Percentiles rank a stretch among this genome's conserved stretches.
phyloP scores from a whole-genome alignment of 2,888 invertebrate species.

The Drosophila melanosoma region DNA sequence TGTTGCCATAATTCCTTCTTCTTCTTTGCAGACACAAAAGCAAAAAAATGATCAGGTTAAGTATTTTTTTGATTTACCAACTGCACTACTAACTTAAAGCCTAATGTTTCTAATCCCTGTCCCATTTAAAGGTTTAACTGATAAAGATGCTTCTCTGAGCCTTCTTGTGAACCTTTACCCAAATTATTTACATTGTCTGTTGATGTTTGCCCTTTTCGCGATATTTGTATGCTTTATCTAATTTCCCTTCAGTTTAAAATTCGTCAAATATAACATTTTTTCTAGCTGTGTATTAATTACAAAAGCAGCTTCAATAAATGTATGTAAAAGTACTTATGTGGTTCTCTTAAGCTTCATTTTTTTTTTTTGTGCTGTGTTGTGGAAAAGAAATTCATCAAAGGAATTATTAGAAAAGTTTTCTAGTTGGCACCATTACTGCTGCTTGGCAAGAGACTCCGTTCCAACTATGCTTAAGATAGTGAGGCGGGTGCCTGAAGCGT shows the following conservation, averaged over 20 bases:
- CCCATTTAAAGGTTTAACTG: not conserved
- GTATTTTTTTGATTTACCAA: too few relatives aligned
- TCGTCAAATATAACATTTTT: not conserved
- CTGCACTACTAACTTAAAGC: not conserved
- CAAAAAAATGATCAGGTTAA: too few relatives aligned
- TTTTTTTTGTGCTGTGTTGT: not conserved
- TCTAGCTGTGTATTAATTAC: not conserved
- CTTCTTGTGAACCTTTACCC: not conserved
- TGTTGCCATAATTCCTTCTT: not conserved
- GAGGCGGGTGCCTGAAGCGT: not conserved
- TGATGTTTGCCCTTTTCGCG: not conserved
- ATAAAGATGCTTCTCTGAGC: not conserved
- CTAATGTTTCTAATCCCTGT: not conserved
- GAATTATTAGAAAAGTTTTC: constrained; percentile 76
- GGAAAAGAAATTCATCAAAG: constrained; percentile 62
- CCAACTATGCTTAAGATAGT: constrained; percentile 36
- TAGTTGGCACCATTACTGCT: constrained; percentile 61
- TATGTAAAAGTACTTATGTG: not conserved
- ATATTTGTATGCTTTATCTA: not conserved
- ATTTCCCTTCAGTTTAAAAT: not conserved
- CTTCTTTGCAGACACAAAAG: too few relatives aligned
- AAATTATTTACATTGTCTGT: not conserved
- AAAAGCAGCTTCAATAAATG: not conserved
- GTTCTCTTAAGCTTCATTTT: not conserved
- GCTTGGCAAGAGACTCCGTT: constrained; percentile 21